Percentiles rank a stretch among this genome's conserved stretches.
phyloP scores from a whole-genome alignment of 1,140 invertebrate species.

The Plodia interpunctella region DNA sequence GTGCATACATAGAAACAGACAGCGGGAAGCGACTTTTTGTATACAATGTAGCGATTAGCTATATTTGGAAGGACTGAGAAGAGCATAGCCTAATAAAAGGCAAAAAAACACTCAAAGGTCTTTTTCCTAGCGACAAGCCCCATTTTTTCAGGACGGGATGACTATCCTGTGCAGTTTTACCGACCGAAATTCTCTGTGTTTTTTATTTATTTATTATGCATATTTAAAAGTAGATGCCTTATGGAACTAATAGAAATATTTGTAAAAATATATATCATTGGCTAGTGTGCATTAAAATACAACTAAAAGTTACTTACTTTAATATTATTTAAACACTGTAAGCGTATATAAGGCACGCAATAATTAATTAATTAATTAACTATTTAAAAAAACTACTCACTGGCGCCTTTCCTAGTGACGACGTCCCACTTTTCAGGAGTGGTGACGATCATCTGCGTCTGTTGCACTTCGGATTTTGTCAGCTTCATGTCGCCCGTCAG shows the following conservation, averaged over 20 bases:
- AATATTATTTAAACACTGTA: no score
- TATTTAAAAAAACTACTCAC: conserved; percentile 79
- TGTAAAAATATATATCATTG: no score
- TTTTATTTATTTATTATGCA: conserved; percentile 60
- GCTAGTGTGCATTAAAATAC: no score
- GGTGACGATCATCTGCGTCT: conserved; percentile 98
- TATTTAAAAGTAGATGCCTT: no score
- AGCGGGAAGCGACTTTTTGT: no score
- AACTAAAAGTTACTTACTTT: no score
- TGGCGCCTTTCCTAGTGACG: conserved; percentile 94
- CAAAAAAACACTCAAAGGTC: conserved; percentile 80
- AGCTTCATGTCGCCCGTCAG: conserved; percentile 99
- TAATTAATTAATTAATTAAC: no score
- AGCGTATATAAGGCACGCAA: no score
- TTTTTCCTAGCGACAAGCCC: conserved; percentile 83
- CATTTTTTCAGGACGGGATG: conserved; percentile 87
- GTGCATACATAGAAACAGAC: no score
- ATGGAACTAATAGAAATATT: no score
- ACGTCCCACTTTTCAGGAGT: conserved; percentile 99
- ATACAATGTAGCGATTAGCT: no score
- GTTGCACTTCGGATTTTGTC: conserved; percentile 94
- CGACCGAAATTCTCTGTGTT: conserved; percentile 97
- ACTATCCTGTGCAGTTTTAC: conserved; percentile 99
- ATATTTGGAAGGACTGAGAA: no score
- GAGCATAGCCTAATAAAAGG: conserved; percentile 19